Percentiles rank a stretch among this genome's conserved stretches.
These are phyloP conservation scores for Dendrolimus kikuchii DNA, from an alignment of 1,140 invertebrate genomes.

Conservation along the genomic window DNA sequence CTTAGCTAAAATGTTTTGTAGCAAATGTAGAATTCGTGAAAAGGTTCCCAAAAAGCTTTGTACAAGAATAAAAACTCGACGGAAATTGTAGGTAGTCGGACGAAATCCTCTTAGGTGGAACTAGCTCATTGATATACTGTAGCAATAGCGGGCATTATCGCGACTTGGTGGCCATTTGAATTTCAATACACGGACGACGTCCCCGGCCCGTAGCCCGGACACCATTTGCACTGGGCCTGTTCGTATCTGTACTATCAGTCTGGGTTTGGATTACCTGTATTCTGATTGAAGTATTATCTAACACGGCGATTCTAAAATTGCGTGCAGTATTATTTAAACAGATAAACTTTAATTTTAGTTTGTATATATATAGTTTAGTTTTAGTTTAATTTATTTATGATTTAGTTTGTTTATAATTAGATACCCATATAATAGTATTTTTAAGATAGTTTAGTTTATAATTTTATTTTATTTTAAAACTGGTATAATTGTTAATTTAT, in stretches of 20 bases:
- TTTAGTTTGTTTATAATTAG: too few relatives aligned
- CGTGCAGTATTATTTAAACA: too few relatives aligned
- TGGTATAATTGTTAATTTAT: too few relatives aligned
- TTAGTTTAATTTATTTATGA: too few relatives aligned
- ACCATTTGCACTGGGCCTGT: not conserved
- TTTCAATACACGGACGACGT: conserved; percentile 8
- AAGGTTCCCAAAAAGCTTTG: not conserved
- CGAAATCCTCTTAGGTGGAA: conserved; percentile 10
- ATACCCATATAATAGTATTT: too few relatives aligned
- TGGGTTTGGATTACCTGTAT: too few relatives aligned
- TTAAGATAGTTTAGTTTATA: too few relatives aligned
- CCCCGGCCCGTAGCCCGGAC: not conserved
- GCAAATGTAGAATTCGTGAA: not conserved
- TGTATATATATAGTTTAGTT: too few relatives aligned
- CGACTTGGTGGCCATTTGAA: conserved; percentile 12
- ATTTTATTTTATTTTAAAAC: too few relatives aligned
- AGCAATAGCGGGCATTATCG: conserved; percentile 10
- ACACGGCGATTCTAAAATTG: too few relatives aligned
- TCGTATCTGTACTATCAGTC: not conserved
- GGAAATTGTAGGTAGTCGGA: not conserved
- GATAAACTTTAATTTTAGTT: too few relatives aligned
- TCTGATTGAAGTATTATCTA: too few relatives aligned
- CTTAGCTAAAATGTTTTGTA: not conserved
- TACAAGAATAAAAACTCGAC: not conserved
- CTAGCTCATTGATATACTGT: conserved; percentile 13